Evolutionary conservation across 2,797 vertebrate genomes (phyloP).

Genomic region (Micromesistius poutassou): DNA sequence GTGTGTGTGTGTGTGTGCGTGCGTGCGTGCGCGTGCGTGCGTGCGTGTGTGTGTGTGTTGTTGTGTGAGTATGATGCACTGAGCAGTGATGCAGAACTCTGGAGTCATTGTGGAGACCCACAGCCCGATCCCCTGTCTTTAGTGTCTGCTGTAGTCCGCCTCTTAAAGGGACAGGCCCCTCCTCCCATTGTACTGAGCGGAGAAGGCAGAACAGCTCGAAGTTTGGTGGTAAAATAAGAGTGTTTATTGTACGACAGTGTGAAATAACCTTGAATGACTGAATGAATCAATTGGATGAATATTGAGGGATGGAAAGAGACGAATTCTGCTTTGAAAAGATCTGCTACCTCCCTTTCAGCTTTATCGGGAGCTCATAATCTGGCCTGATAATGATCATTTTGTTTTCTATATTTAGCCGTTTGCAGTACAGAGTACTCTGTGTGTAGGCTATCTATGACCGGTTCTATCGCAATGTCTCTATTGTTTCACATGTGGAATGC

Average conservation of each 20-base stretch:
- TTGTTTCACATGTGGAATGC: slow-evolving; percentile 24
- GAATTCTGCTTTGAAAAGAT: background rate
- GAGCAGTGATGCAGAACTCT: slow-evolving; percentile 69
- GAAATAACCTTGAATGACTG: background rate
- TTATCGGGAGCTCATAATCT: slow-evolving; percentile 51
- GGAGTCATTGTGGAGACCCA: slow-evolving; percentile 78
- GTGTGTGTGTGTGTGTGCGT: too few relatives aligned
- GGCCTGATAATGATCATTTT: slow-evolving; percentile 69
- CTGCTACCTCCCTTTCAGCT: slow-evolving; percentile 45
- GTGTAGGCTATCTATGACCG: slow-evolving; percentile 36
- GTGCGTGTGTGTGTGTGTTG: slow-evolving; percentile 21
- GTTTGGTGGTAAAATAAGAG: slow-evolving; percentile 38
- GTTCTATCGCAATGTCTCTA: background rate
- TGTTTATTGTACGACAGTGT: slow-evolving; percentile 13
- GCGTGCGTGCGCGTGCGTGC: too few relatives aligned
- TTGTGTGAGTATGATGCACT: slow-evolving; percentile 45
- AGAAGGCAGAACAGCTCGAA: slow-evolving; percentile 49
- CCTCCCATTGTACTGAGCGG: slow-evolving; percentile 39
- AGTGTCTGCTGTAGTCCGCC: slow-evolving; percentile 72
- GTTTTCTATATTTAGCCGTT: slow-evolving; percentile 72
- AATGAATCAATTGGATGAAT: background rate
- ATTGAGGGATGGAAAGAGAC: background rate
- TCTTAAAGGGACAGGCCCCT: slow-evolving; percentile 74
- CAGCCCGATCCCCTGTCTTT: slow-evolving; percentile 67
- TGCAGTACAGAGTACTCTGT: slow-evolving; percentile 48